These are phyloP conservation scores for Lasioglossum pauxillum DNA, from an alignment of 2,888 invertebrate genomes.

Conservation along the genomic window DNA sequence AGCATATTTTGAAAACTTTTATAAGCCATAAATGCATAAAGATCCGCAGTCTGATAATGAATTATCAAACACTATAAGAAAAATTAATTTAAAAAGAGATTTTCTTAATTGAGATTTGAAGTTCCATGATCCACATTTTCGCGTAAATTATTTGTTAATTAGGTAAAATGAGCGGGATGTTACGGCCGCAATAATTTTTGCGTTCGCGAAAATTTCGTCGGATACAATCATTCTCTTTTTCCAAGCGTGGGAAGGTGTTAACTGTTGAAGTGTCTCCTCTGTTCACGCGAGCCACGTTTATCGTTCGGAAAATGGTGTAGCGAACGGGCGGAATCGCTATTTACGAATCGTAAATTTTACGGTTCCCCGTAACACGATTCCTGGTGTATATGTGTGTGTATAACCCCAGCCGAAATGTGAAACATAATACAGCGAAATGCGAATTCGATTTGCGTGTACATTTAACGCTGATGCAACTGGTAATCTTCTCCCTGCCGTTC, in stretches of 20 bases:
- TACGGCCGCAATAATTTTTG: neutral
- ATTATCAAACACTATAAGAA: neutral
- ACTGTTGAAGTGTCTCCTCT: neutral
- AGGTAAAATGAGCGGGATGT: neutral
- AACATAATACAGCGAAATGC: slow-evolving; percentile 28
- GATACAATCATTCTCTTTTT: neutral
- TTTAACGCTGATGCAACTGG: slow-evolving; percentile 37
- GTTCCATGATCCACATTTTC: neutral
- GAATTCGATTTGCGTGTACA: slow-evolving; percentile 40
- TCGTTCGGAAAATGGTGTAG: neutral
- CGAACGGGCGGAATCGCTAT: slow-evolving; percentile 8
- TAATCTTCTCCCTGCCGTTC: slow-evolving; percentile 27
- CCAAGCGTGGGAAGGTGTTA: neutral
- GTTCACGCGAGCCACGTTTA: neutral
- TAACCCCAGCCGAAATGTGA: slow-evolving; percentile 20
- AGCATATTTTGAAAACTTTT: no score
- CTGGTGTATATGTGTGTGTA: neutral
- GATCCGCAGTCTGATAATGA: neutral
- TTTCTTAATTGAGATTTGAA: neutral
- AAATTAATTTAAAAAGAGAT: neutral
- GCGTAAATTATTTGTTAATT: neutral
- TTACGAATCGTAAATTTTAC: slow-evolving; percentile 8
- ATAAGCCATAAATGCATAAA: no score
- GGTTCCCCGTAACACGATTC: neutral
- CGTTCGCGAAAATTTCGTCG: neutral